Conservation (phyloP, 2,797 vertebrate species). For the Dryobates pubescens region DNA sequence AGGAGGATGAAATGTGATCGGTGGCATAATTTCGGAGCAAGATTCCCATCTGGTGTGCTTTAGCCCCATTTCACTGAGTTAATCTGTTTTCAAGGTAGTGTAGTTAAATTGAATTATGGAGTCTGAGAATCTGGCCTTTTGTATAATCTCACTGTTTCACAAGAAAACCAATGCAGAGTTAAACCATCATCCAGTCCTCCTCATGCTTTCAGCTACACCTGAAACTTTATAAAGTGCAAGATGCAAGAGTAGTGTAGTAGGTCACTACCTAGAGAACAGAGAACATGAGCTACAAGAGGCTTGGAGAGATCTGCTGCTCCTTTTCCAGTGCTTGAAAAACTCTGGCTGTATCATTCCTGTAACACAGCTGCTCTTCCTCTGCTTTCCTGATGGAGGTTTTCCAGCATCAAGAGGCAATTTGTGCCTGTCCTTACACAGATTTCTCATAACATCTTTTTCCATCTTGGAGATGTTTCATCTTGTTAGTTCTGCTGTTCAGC, state of each 20-base stretch:
- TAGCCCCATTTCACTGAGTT: slow-evolving; percentile 56
- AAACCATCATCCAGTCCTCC: neutral
- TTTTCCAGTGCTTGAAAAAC: neutral
- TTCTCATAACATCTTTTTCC: neutral
- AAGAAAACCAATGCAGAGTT: neutral
- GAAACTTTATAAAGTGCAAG: neutral
- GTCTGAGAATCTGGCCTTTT: slow-evolving; percentile 52
- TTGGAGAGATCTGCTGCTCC: neutral
- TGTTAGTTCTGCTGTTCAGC: neutral
- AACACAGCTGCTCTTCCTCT: neutral
- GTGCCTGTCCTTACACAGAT: neutral
- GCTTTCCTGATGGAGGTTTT: neutral
- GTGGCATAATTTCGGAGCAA: neutral
- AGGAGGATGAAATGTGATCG: slow-evolving; percentile 39
- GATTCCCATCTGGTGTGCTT: slow-evolving; percentile 64
- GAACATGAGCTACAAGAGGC: neutral
- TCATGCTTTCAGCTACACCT: neutral
- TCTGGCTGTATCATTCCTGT: neutral
- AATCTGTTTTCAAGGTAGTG: slow-evolving; percentile 50
- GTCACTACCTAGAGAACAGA: neutral
- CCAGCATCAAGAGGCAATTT: neutral
- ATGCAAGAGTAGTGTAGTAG: neutral
- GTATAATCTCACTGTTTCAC: slow-evolving; percentile 28
- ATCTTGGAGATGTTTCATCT: neutral
- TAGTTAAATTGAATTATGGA: slow-evolving; percentile 61